Percentiles rank a stretch among this genome's conserved stretches.
Conservation (phyloP, 1,140 invertebrate genomes). For the Gryon sp. region DNA sequence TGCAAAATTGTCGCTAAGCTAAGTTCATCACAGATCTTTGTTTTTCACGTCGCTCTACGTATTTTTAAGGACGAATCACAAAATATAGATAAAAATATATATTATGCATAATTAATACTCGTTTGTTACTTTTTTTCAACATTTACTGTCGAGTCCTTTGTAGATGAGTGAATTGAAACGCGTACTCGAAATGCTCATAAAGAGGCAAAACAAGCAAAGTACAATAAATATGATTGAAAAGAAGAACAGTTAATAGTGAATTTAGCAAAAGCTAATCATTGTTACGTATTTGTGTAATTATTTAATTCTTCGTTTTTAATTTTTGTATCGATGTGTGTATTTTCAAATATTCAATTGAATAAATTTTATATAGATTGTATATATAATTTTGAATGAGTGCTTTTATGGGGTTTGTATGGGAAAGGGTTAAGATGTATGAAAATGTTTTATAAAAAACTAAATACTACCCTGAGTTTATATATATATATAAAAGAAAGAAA, state of each 20-base stretch:
- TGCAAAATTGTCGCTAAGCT: constrained; percentile 72
- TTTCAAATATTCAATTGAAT: constrained; percentile 45
- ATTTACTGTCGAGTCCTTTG: constrained; percentile 33
- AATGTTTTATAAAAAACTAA: background rate
- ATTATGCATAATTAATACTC: constrained; percentile 56
- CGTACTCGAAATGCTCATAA: constrained; percentile 50
- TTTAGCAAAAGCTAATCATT: constrained; percentile 47
- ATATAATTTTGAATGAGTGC: constrained; percentile 50
- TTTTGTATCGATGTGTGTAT: constrained; percentile 60
- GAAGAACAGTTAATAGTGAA: constrained; percentile 31
- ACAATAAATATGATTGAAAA: constrained; percentile 49
- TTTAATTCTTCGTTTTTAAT: constrained; percentile 43
- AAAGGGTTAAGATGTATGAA: constrained; percentile 17
- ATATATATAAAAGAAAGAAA: background rate
- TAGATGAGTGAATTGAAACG: constrained; percentile 32
- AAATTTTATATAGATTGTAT: constrained; percentile 62
- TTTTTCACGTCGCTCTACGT: constrained; percentile 56
- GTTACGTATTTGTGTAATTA: constrained; percentile 51
- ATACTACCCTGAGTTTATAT: constrained; percentile 12
- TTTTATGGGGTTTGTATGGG: constrained; percentile 30
- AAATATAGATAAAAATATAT: constrained; percentile 52
- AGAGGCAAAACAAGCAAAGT: constrained; percentile 53
- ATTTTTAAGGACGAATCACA: constrained; percentile 52
- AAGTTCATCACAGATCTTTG: constrained; percentile 68
- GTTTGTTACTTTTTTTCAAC: constrained; percentile 50